Evolutionary conservation across 2,113 vertebrate species (phyloP), one percentile per base, ranked within the genome.

Genomic region (Carassius auratus): DNA sequence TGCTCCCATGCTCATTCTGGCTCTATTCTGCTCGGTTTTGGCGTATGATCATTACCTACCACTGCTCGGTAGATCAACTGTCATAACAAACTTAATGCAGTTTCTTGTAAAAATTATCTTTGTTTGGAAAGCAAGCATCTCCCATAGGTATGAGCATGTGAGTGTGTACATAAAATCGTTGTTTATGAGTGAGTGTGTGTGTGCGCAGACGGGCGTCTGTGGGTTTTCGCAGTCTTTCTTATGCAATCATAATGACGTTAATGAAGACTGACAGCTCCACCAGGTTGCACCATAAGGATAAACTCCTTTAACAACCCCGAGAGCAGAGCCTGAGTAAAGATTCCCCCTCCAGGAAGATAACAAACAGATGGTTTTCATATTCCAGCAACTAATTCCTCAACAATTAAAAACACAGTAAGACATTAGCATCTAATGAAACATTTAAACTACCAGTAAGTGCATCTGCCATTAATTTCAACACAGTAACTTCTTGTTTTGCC

Each of bases 361-460:
- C 95, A 97, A 96, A 97, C 97, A 98, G 96, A 97, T 97, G 96
- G 96, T 96, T 96, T 97, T 97, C 96, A 97, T 97, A 97, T 97
- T 98, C 96, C 95, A 96, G 95, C 97, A 96, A 97, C 96, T 96
- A 97, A 98, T 97, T 97, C 97, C 96, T 95, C 95, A 96, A 97
- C 97, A 98, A 97, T 97, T 98, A 97, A 97, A 98, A 96, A 96
- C 96, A 96, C 96, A 97, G 96, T 95, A 92, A 97, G 96, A 98
- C 96, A 98, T 98, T 97, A 97, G 95, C 95, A 96, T 97, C 96
- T 97, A 97, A 97, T 97, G 96, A 97, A 98, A 97, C 96, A 98
- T 97, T 97, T 96, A 97, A 98, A 97, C 96, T 96, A 96, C 94
- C 95, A 96, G 95, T 96, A 95, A 95, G 95, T 95, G 96, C 96